These are phyloP conservation scores for Sympetrum striolatum DNA, from an alignment of 2,888 invertebrate genomes.

Conservation along the genomic window DNA sequence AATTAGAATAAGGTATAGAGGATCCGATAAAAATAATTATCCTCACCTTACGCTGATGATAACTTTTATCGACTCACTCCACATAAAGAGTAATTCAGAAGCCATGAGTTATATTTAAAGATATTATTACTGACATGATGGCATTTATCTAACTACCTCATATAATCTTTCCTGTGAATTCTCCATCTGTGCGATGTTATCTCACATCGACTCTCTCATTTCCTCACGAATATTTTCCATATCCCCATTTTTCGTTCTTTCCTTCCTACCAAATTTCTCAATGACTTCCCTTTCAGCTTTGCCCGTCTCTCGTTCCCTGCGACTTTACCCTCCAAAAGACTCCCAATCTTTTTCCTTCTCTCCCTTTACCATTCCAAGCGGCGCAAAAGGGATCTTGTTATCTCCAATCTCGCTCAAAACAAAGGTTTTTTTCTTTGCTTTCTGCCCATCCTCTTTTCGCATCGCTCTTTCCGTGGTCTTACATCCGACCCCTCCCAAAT, in stretches of 20 bases:
- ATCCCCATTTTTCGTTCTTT: neutral
- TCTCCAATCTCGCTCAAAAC: neutral
- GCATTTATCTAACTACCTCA: too few relatives aligned
- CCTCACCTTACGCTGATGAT: too few relatives aligned
- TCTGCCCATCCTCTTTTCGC: neutral
- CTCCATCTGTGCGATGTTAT: too few relatives aligned
- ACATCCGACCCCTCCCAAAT: neutral
- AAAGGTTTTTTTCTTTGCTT: neutral
- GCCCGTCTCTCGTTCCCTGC: neutral
- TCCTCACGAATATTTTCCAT: neutral
- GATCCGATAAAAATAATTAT: too few relatives aligned
- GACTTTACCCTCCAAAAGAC: neutral
- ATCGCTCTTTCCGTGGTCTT: neutral
- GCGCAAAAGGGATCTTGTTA: neutral
- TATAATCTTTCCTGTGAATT: too few relatives aligned
- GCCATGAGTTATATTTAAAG: too few relatives aligned
- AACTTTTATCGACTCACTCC: too few relatives aligned
- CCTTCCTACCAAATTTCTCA: neutral
- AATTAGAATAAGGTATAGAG: too few relatives aligned
- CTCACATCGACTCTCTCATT: neutral
- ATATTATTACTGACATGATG: too few relatives aligned
- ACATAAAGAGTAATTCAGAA: too few relatives aligned
- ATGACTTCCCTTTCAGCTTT: neutral
- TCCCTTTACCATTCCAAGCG: neutral
- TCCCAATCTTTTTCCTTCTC: neutral